Evolutionary conservation across 2,888 invertebrate genomes (phyloP).

Genomic region (Eupithecia tripunctaria): DNA sequence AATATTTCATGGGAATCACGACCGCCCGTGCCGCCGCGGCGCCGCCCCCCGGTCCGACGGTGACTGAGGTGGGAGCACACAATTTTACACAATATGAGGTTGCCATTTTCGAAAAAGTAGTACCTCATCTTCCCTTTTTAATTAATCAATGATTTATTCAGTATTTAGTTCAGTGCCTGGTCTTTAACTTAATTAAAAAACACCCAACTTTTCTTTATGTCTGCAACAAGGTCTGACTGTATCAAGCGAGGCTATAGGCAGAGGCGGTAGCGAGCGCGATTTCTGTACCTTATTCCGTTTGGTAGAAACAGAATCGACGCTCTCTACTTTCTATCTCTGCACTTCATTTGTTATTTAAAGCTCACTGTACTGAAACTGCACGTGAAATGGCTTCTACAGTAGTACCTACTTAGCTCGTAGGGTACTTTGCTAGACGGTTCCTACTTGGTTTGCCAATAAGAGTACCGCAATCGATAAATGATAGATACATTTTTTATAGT

Average conservation of each 20-base stretch:
- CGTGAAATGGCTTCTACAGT: constrained; percentile 63
- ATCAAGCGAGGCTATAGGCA: constrained; percentile 36
- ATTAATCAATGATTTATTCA: no score
- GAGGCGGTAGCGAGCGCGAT: constrained; percentile 55
- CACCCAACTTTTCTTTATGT: background rate
- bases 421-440: constrained; percentile 17
- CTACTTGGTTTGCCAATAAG: background rate
- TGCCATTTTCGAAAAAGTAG: no score
- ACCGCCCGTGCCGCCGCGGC: no score
- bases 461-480: background rate
- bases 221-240: background rate
- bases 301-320: constrained; percentile 48
- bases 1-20: no score
- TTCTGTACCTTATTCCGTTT: constrained; percentile 51
- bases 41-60: no score
- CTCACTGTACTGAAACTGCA: constrained; percentile 61
- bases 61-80: no score
- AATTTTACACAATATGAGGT: no score
- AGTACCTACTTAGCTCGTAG: constrained; percentile 39
- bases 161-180: background rate
- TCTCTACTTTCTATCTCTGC: constrained; percentile 70
- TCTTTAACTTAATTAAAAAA: background rate
- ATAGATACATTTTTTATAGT: background rate
- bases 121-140: no score
- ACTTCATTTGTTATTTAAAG: constrained; percentile 78